Evolutionary conservation across 2,113 vertebrate genomes (phyloP).

Genomic region (Equus przewalskii): DNA sequence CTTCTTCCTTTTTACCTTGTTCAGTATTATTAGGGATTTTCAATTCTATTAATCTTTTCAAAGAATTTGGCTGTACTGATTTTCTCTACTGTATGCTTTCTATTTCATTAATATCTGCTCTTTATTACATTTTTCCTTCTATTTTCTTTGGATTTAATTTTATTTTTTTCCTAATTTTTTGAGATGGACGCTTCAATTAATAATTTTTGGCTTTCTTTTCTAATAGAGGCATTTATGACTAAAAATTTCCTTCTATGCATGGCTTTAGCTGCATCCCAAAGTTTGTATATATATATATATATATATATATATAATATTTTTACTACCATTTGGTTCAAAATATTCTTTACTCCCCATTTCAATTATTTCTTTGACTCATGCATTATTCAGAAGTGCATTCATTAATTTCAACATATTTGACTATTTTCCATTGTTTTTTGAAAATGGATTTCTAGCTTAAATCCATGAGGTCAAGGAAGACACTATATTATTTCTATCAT

Average conservation of each 20-base stretch:
- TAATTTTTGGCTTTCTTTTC: not conserved
- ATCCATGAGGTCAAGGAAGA: not conserved
- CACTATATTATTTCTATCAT: not conserved
- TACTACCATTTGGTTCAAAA: not conserved
- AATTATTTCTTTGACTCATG: not conserved
- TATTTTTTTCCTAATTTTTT: not conserved
- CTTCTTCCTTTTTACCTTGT: not conserved
- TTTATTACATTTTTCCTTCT: not conserved
- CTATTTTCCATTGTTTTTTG: not conserved
- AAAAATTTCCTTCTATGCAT: not conserved
- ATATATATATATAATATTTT: not conserved
- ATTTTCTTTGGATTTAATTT: not conserved
- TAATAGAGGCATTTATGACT: not conserved
- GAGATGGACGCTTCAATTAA: not conserved
- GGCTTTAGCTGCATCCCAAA: not conserved
- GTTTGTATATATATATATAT: not conserved
- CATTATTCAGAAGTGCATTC: not conserved
- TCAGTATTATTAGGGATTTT: not conserved
- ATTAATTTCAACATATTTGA: not conserved
- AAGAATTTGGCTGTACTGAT: not conserved
- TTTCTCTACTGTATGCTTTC: not conserved
- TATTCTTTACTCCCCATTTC: not conserved
- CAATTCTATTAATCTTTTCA: not conserved
- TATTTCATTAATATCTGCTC: not conserved
- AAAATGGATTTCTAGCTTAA: not conserved